phyloP scores from a whole-genome alignment of 1,140 invertebrate species.

The Phocides pigmalion region DNA sequence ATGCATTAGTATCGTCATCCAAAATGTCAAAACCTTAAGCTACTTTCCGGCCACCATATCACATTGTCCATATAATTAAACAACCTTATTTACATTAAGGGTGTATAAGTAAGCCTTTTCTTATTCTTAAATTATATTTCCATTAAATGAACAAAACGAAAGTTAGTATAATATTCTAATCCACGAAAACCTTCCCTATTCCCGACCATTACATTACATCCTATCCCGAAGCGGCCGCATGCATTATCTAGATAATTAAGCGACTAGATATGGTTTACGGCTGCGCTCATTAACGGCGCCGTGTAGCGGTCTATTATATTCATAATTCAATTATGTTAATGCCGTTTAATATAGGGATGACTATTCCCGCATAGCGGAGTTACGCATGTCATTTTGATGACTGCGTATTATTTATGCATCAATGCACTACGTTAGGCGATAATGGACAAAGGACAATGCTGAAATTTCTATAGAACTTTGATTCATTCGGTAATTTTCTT shows the following conservation, averaged over 20 bases:
- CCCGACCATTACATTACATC: constrained; percentile 10
- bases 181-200: not conserved
- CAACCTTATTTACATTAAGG: too few species aligned
- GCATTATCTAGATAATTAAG: constrained; percentile 64
- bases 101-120: too few species aligned
- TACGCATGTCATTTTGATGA: constrained; percentile 13
- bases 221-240: constrained; percentile 38
- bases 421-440: not conserved
- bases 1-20: too few species aligned
- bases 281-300: constrained; percentile 52
- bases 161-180: not conserved
- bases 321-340: constrained; percentile 56
- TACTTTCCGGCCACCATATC: too few species aligned
- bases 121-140: not conserved
- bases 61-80: too few species aligned
- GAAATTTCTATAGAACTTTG: too few species aligned
- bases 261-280: constrained; percentile 55
- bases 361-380: constrained; percentile 15
- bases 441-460: too few species aligned
- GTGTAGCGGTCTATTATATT: constrained; percentile 47
- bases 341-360: constrained; percentile 26
- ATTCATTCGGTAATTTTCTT: too few species aligned
- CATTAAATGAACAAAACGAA: not conserved
- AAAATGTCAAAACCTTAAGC: too few species aligned
- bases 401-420: constrained; percentile 10